A percentile compares a stretch with the other conserved stretches of the same genome.
Evolutionary conservation across 2,888 invertebrate species (phyloP).

Genomic region (Eristalis intricaria): DNA sequence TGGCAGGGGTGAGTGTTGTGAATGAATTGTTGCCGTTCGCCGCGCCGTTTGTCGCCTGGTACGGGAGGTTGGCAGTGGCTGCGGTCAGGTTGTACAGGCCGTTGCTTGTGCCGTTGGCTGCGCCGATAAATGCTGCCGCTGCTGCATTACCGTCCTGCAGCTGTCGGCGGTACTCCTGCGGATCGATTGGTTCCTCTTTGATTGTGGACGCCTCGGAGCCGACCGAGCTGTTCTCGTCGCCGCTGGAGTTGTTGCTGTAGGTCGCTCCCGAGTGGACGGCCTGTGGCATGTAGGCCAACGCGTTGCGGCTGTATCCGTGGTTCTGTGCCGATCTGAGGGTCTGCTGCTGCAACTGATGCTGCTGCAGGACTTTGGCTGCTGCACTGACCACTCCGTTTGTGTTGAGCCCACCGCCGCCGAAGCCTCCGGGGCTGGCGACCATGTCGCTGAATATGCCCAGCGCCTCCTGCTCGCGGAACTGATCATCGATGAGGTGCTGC

Average conservation of each 20-base stretch:
- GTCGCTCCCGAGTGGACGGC: slow-evolving; percentile 88
- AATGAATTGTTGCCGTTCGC: slow-evolving; percentile 80
- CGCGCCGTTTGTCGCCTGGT: slow-evolving; percentile 73
- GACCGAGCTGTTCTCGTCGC: slow-evolving; percentile 83
- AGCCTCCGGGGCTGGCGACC: slow-evolving; percentile 83
- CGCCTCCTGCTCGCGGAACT: slow-evolving; percentile 90
- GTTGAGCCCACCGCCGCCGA: slow-evolving; percentile 79
- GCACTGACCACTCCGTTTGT: slow-evolving; percentile 80
- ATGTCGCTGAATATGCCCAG: slow-evolving; percentile 92
- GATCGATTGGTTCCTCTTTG: slow-evolving; percentile 93
- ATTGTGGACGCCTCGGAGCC: slow-evolving; percentile 90
- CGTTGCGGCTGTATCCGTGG: slow-evolving; percentile 84
- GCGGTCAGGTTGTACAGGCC: slow-evolving; percentile 77
- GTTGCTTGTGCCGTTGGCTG: slow-evolving; percentile 78
- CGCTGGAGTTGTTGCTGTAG: slow-evolving; percentile 82
- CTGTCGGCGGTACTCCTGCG: slow-evolving; percentile 88
- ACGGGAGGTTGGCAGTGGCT: slow-evolving; percentile 77
- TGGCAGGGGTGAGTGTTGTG: slow-evolving; percentile 84
- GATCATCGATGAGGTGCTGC: slow-evolving; percentile 95
- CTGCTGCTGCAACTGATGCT: slow-evolving; percentile 79
- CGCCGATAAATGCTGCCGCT: slow-evolving; percentile 75
- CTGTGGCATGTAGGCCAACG: slow-evolving; percentile 95
- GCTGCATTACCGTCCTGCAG: slow-evolving; percentile 81
- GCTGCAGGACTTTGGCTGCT: slow-evolving; percentile 80
- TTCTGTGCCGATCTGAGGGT: slow-evolving; percentile 81